Base-by-base conservation (phyloP, 2,888 invertebrate genomes). In the Keiferia lycopersicella region DNA sequence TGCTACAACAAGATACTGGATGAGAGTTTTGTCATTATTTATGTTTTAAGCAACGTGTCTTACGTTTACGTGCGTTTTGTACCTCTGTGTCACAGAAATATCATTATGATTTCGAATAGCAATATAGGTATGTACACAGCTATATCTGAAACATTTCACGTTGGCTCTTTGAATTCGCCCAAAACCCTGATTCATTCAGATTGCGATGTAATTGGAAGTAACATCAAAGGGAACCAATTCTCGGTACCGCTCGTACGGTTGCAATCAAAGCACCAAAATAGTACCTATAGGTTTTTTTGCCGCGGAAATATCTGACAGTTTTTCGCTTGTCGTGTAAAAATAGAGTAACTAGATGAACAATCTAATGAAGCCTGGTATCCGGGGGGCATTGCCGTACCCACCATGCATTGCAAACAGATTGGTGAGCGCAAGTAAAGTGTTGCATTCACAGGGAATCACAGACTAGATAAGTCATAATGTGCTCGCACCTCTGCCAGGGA, bases 191-290 rank as follows among this genome's bases (percentile, higher is more conserved):
- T 71, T 71, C 59, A 60, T 60, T 60, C 69, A 71, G 69, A 69
- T 71, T 68, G 67, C 63, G 61, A 64, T 63, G 71, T 71, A 73
- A 74, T 71, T 73, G 73, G 68, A 72, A 67, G 63, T 67, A 68
- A 71, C 74, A 68, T 73, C 74, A 73, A 74, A 74, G 72, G 62
- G 68, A 67, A 65, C 69, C 70, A 68, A 72, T 71, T 72, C 62
- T 69, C 68, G 34, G 10, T 63, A 67, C 68, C 63, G 69, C 66
- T 65, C 53, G 58, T 58, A 62, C 60, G 59, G 64, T 60, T 67
- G 67, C 62, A 68, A 67, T 66, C 64, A 67, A 69, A 68, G 65
- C 61, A 63, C 58, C 20, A 18, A 50, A n/a, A 50, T 50, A 12
- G 20, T 50, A 50, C 20, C n/a, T n/a, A n/a, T n/a, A 50, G 41